Conservation (phyloP, 2,888 invertebrate species). For the Maniola hyperantus region DNA sequence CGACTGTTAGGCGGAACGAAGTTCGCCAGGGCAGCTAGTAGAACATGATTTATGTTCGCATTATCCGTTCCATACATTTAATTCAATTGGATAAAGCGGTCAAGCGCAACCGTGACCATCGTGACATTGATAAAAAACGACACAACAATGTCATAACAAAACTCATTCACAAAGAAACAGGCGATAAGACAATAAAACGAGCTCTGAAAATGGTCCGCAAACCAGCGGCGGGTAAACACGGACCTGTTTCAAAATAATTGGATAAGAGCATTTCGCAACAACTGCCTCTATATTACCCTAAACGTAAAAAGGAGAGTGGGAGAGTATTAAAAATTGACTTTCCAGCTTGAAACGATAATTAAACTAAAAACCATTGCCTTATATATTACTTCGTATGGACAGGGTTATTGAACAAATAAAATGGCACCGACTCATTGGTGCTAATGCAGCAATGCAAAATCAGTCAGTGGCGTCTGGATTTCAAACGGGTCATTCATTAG, state of each 20-base stretch:
- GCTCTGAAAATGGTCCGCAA: constrained; percentile 6
- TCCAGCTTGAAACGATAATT: constrained; percentile 3
- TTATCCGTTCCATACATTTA: not conserved
- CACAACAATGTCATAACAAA: constrained; percentile 1
- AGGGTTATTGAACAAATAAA: no score
- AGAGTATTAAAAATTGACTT: constrained; percentile 32
- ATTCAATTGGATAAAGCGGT: not conserved
- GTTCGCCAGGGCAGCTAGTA: no score
- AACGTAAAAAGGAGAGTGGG: constrained; percentile 28
- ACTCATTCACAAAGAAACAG: constrained; percentile 15
- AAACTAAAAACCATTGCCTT: not conserved
- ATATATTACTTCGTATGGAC: no score
- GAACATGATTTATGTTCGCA: no score
- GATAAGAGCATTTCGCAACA: constrained; percentile 30
- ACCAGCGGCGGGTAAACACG: constrained; percentile 21
- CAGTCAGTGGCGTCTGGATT: no score
- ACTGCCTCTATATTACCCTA: constrained; percentile 26
- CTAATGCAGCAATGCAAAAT: no score
- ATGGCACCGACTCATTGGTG: no score
- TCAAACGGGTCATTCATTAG: no score
- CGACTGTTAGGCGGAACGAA: no score
- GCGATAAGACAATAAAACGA: constrained; percentile 24
- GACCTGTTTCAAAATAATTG: constrained; percentile 37
- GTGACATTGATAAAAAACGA: not conserved
- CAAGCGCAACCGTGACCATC: not conserved